These are phyloP conservation scores for Callosobruchus maculatus DNA, from an alignment of 2,888 invertebrate genomes.

Conservation along the genomic window DNA sequence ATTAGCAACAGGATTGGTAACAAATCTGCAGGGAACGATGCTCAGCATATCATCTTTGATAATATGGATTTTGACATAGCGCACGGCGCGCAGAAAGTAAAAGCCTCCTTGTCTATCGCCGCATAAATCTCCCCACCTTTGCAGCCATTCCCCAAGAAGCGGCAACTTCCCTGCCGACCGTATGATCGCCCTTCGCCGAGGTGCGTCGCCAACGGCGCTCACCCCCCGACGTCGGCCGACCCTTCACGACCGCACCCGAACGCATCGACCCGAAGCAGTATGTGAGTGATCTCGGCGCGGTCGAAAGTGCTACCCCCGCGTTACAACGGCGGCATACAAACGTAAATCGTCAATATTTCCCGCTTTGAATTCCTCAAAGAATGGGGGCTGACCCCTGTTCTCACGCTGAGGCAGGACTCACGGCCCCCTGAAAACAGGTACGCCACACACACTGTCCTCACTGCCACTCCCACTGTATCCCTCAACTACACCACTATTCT, in stretches of 20 bases:
- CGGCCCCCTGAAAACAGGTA: conserved; percentile 79
- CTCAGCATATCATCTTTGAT: too few relatives aligned
- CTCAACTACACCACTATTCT: background rate
- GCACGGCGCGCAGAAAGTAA: background rate
- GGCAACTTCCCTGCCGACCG: background rate
- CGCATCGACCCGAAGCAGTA: conserved; percentile 46
- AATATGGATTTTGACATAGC: too few relatives aligned
- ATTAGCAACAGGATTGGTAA: too few relatives aligned
- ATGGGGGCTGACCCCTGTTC: conserved; percentile 98
- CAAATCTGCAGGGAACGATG: too few relatives aligned
- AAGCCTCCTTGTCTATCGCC: background rate
- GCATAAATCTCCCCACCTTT: background rate
- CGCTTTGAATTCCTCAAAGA: conserved; percentile 96
- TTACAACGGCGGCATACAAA: conserved; percentile 58
- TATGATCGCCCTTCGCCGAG: background rate
- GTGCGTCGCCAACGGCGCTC: background rate
- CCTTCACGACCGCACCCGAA: conserved; percentile 39
- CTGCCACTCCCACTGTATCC: conserved; percentile 32
- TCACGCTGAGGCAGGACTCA: conserved; percentile 92
- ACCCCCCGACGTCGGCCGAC: background rate
- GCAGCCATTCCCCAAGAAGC: background rate
- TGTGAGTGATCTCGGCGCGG: conserved; percentile 48
- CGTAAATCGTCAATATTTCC: conserved; percentile 86
- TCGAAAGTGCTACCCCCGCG: conserved; percentile 53
- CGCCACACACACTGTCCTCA: conserved; percentile 32